Percentiles rank a stretch among this genome's conserved stretches.
These are phyloP conservation scores for Hypsopygia costalis DNA, from an alignment of 2,888 invertebrate species.

Conservation along the genomic window DNA sequence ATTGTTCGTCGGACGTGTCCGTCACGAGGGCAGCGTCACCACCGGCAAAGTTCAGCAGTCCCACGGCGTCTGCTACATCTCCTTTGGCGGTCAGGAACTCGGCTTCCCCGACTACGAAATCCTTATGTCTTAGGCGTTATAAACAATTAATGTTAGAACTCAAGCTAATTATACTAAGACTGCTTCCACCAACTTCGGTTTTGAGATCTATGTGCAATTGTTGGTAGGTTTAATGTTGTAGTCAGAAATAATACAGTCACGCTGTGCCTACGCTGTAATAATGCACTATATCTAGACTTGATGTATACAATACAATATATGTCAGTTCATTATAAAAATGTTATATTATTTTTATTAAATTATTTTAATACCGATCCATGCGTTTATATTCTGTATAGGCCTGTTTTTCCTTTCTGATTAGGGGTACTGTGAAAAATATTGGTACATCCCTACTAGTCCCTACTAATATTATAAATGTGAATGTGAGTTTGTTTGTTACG, in stretches of 20 bases:
- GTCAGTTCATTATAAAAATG: conserved; percentile 10
- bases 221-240: conserved; percentile 2
- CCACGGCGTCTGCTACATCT: conserved; percentile 90
- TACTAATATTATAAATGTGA: no score
- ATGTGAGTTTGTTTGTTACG: no score
- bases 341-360: conserved; percentile 23
- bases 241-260: conserved; percentile 21
- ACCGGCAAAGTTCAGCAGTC: conserved; percentile 92
- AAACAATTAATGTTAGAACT: conserved; percentile 11
- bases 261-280: conserved; percentile 24
- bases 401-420: no score
- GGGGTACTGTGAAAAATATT: no score
- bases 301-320: neutral
- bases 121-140: conserved; percentile 70
- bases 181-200: conserved; percentile 19
- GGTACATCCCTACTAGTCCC: no score
- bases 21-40: conserved; percentile 88
- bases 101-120: conserved; percentile 91
- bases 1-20: conserved; percentile 87
- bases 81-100: conserved; percentile 89
- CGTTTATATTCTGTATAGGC: no score
- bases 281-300: conserved; percentile 4
- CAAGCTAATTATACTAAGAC: conserved; percentile 12
- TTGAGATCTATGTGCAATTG: neutral
- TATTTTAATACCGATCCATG: conserved; percentile 22